Conservation (phyloP, 1,140 invertebrate genomes). For the Phortica variegata region DNA sequence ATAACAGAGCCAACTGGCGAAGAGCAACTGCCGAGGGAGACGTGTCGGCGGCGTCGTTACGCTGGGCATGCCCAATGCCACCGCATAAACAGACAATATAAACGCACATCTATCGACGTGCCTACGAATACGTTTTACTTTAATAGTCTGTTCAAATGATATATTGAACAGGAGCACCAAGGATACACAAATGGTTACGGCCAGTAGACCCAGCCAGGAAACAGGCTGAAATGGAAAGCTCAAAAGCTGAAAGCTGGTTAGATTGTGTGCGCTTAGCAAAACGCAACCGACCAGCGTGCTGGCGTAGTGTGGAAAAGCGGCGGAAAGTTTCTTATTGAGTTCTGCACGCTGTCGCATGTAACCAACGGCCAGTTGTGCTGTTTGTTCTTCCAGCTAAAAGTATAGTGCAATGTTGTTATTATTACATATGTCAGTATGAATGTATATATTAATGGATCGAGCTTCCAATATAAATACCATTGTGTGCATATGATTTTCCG, state of each 20-base stretch:
- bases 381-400: conserved; percentile 12
- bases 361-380: conserved; percentile 26
- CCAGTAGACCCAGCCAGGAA: conserved; percentile 23
- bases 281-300: conserved; percentile 24
- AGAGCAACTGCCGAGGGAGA: conserved; percentile 18
- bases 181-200: conserved; percentile 14
- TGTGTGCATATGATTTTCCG: conserved; percentile 22
- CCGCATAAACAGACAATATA: conserved; percentile 16
- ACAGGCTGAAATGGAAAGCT: conserved; percentile 24
- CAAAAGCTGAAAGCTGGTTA: conserved; percentile 28
- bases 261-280: conserved; percentile 23
- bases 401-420: too few relatives aligned
- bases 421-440: too few relatives aligned
- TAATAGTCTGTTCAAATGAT: too few relatives aligned
- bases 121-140: conserved; percentile 2
- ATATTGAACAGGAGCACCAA: conserved; percentile 14
- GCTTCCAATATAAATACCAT: too few relatives aligned
- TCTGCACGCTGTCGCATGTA: conserved; percentile 26
- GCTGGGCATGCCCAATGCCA: conserved; percentile 19
- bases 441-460: too few relatives aligned
- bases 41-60: conserved; percentile 7
- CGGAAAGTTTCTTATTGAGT: conserved; percentile 17
- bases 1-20: conserved; percentile 23
- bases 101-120: conserved; percentile 9
- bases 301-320: conserved; percentile 30